Conservation (phyloP, 2,888 invertebrate genomes). For the Neoscelio sp. region DNA sequence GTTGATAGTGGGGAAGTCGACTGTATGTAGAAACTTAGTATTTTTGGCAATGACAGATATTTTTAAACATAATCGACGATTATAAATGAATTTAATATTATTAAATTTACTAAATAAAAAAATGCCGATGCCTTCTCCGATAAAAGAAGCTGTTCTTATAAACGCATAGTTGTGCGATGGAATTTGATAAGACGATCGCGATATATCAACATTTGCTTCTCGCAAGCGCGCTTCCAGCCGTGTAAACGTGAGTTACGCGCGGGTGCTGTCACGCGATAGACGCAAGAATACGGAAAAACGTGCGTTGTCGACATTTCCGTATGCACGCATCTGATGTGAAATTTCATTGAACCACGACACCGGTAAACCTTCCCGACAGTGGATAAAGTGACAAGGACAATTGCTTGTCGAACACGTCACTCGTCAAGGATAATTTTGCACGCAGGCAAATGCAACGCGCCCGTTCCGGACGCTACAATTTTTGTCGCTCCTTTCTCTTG, state of each 20-base stretch:
- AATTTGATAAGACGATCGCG: conserved; percentile 70
- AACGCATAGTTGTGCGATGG: conserved; percentile 35
- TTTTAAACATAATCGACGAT: no score
- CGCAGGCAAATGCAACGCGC: neutral
- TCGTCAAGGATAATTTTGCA: conserved; percentile 18
- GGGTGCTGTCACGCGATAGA: conserved; percentile 68
- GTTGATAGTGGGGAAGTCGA: no score
- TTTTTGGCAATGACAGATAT: no score
- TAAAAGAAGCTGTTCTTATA: neutral
- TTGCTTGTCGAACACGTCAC: conserved; percentile 30
- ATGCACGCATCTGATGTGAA: conserved; percentile 2
- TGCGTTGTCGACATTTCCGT: conserved; percentile 40
- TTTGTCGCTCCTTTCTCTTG: conserved; percentile 53
- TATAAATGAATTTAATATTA: no score
- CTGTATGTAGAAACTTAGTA: no score
- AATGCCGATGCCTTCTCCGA: neutral
- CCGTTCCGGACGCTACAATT: conserved; percentile 2
- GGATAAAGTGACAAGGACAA: conserved; percentile 58
- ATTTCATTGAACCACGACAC: conserved; percentile 7
- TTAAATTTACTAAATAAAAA: no score
- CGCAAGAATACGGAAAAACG: conserved; percentile 57
- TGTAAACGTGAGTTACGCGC: conserved; percentile 79
- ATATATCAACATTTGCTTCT: conserved; percentile 67
- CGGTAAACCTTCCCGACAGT: conserved; percentile 3
- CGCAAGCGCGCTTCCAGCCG: conserved; percentile 72